phyloP scores from a whole-genome alignment of 2,888 invertebrate genomes.

The Parnassius mnemosyne region DNA sequence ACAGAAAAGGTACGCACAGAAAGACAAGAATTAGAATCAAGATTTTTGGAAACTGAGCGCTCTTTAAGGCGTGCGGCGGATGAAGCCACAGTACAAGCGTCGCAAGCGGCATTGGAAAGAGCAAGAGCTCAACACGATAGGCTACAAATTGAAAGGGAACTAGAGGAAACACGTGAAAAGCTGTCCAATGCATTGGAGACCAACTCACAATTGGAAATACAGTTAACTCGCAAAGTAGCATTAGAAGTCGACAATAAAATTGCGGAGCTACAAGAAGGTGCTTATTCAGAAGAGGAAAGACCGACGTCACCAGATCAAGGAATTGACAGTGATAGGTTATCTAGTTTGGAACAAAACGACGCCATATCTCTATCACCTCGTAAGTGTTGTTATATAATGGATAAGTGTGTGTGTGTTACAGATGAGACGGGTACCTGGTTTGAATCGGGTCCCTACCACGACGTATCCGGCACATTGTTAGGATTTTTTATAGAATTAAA shows the following conservation, averaged over 20 bases:
- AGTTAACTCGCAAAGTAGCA: conserved; percentile 67
- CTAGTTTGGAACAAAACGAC: conserved; percentile 82
- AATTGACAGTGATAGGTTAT: conserved; percentile 90
- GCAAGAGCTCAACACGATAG: conserved; percentile 87
- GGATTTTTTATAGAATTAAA: too few species aligned
- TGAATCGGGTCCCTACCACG: too few species aligned
- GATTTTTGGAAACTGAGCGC: conserved; percentile 75
- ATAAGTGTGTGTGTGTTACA: too few species aligned
- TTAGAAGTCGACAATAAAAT: conserved; percentile 53
- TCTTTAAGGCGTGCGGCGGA: conserved; percentile 84
- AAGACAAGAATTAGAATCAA: conserved; percentile 63
- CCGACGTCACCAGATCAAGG: conserved; percentile 91
- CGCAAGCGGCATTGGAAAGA: conserved; percentile 86
- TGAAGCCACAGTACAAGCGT: conserved; percentile 86
- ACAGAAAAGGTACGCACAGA: conserved; percentile 59
- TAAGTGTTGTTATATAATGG: conserved; percentile 44
- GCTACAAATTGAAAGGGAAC: conserved; percentile 82
- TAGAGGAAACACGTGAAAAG: conserved; percentile 79
- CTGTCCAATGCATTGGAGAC: conserved; percentile 53
- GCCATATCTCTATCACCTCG: conserved; percentile 67
- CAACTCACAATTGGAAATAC: conserved; percentile 65
- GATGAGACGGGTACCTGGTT: too few species aligned
- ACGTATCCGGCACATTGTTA: too few species aligned
- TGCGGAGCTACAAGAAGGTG: conserved; percentile 49
- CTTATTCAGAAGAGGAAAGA: conserved; percentile 63